Evolutionary conservation across 1,140 invertebrate species (phyloP).

Genomic region (Orchestia grillus): DNA sequence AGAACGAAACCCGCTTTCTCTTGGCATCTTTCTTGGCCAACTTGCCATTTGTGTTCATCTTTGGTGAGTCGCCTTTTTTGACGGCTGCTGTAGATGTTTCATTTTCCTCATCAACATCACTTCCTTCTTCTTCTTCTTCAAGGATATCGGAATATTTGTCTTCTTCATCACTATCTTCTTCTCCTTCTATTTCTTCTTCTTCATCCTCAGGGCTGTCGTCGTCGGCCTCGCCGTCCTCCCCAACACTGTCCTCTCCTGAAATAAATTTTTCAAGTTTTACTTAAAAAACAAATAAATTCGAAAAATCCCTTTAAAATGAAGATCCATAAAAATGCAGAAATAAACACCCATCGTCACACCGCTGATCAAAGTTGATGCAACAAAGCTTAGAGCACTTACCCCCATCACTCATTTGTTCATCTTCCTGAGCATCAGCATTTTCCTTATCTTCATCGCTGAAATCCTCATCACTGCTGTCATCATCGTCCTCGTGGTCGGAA

Average conservation of each 20-base stretch:
- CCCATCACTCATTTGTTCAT: conserved; percentile 16
- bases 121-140: conserved; percentile 59
- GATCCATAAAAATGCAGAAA: background rate
- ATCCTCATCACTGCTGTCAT: conserved; percentile 55
- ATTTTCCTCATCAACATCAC: background rate
- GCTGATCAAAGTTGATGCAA: background rate
- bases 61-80: background rate
- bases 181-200: conserved; percentile 50
- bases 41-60: background rate
- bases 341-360: background rate
- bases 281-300: background rate
- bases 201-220: too few species aligned
- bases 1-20: conserved; percentile 57
- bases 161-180: conserved; percentile 58
- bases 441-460: conserved; percentile 61
- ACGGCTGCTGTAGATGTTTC: background rate
- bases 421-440: background rate
- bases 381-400: background rate
- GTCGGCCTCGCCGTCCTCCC: too few species aligned
- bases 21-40: background rate
- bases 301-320: background rate
- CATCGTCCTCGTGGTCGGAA: background rate
- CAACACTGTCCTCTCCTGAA: background rate
- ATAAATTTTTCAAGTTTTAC: background rate
- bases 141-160: conserved; percentile 61